Conservation (phyloP, 2,797 vertebrate genomes). For the Myripristis jacobus region DNA sequence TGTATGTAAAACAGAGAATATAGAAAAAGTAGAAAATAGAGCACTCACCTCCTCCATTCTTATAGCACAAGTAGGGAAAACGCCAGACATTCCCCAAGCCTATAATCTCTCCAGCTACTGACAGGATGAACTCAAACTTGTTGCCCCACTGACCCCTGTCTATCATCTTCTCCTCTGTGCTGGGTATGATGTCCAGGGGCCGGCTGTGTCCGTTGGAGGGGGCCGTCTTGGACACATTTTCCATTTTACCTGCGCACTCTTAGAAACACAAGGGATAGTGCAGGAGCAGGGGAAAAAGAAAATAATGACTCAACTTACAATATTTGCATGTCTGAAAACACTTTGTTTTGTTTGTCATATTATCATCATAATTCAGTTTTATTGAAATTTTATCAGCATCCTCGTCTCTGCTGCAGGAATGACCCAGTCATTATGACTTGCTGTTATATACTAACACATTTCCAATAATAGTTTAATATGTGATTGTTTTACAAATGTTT, state of each 20-base stretch:
- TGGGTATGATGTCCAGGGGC: constrained; percentile 73
- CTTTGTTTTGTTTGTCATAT: no score
- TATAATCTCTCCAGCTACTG: constrained; percentile 87
- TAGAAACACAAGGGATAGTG: not conserved
- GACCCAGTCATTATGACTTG: no score
- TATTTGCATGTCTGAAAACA: no score
- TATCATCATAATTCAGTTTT: no score
- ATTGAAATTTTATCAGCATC: no score
- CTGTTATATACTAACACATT: not conserved
- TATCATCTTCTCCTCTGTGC: constrained; percentile 79
- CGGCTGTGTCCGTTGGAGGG: constrained; percentile 75
- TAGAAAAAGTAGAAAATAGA: not conserved
- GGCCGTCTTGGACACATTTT: constrained; percentile 71
- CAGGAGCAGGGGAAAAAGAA: not conserved
- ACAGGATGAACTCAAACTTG: constrained; percentile 86
- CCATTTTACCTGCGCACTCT: constrained; percentile 61
- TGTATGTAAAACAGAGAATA: not conserved
- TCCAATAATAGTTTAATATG: no score
- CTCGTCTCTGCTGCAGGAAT: no score
- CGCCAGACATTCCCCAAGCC: constrained; percentile 88
- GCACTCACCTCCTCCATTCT: constrained; percentile 86
- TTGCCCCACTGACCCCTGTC: constrained; percentile 86
- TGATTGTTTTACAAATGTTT: no score
- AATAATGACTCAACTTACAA: no score
- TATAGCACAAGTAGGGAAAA: constrained; percentile 88